phyloP scores from a whole-genome alignment of 2,113 vertebrate species.

The Brachyhypopomus gauderio region DNA sequence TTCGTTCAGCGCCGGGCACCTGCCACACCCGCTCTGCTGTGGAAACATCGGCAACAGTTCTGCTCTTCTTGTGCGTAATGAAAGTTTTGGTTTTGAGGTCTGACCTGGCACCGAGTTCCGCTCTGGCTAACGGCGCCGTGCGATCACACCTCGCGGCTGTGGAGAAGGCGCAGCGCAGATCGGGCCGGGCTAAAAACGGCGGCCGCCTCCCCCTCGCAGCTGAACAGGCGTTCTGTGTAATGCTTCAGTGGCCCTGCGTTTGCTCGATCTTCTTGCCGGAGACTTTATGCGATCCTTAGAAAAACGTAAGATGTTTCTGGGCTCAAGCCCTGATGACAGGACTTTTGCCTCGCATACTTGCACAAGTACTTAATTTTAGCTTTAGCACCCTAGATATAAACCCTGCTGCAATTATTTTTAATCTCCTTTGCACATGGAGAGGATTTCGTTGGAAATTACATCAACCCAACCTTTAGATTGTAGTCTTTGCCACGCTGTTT shows the following conservation, averaged over 20 bases:
- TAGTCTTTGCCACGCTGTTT: not conserved
- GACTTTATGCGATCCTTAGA: not conserved
- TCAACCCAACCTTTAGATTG: not conserved
- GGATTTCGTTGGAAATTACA: not conserved
- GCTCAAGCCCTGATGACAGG: not conserved
- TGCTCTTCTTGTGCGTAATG: not conserved
- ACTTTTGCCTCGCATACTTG: not conserved
- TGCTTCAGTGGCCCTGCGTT: conserved; percentile 12
- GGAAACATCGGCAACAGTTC: not conserved
- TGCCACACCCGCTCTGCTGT: not conserved
- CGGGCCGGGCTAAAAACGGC: conserved; percentile 43
- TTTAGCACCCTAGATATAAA: too few species aligned
- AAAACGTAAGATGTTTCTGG: not conserved
- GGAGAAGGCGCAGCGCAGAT: conserved; percentile 36
- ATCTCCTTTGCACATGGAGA: too few species aligned
- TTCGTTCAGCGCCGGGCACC: not conserved
- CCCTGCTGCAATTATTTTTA: too few species aligned
- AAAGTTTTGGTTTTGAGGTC: conserved; percentile 29
- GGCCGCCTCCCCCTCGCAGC: conserved; percentile 30
- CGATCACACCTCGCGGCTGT: conserved; percentile 39
- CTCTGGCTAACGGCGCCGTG: conserved; percentile 26
- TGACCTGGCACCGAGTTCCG: conserved; percentile 1
- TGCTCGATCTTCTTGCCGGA: conserved; percentile 9
- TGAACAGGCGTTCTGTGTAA: conserved; percentile 30
- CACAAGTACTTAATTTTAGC: not conserved